Evolutionary conservation across 2,113 vertebrate species (phyloP), one percentile per base, ranked within the genome.

Genomic region (Semnornis frantzii): DNA sequence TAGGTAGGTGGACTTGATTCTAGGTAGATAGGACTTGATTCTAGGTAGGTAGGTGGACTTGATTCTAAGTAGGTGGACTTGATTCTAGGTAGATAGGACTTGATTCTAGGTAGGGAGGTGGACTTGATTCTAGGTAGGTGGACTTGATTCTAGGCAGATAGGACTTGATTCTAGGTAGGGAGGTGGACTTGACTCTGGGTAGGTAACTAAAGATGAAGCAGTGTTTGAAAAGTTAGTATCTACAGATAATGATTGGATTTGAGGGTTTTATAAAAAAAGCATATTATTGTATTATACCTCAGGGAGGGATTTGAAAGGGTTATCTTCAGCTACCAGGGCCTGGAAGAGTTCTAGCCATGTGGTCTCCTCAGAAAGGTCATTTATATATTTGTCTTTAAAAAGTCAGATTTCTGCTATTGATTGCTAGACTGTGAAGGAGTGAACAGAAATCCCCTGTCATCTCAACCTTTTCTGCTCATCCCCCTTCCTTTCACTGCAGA

Each of bases 321-420:
- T 95, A 88, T 69, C 46, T 84, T 81, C 42, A 78, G 24, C 57
- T 73, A 14, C 30, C 44, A 58, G n/a, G 15, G 6, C 34, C 44
- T 78, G 16, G 66, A 83, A 76, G 50, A 78, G 55, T 84, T 70
- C 87, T 93, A 78, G 57, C 15, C 73, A n/a, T 27, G 59, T 3
- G 1, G 25, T 69, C 34, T 90, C 65, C 81, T 94, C 58, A 81
- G 79, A 95, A 96, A 95, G 93, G 87, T 94, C 91, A 84, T 88
- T 90, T 97, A 72, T 90, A 55, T 62, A 58, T 87, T 90, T 92
- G 85, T 86, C 89, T 94, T 87, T 58, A 89, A 92, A 85, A 93
- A 91, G 95, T 82, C 70, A 86, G 80, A 87, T 93, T 95, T 94
- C 64, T 83, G 68, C 48, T 96, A 96, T 96, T 83, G 94, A 94